phyloP scores from a whole-genome alignment of 2,113 vertebrate genomes.

The Ascaphus truei region DNA sequence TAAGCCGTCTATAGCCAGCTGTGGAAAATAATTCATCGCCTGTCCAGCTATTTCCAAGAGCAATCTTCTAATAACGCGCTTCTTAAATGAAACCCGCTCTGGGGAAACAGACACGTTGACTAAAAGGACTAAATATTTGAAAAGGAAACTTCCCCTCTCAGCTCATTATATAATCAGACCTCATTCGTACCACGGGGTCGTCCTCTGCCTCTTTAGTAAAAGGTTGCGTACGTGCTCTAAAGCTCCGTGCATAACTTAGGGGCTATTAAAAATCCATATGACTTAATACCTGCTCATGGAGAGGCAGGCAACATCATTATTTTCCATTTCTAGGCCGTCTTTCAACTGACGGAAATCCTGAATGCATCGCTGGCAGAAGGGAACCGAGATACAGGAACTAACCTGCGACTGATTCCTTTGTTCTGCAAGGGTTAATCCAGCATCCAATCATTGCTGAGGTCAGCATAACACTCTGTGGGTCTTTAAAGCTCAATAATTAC shows the following conservation, averaged over 20 bases:
- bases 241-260: conserved; percentile 14
- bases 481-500: no score
- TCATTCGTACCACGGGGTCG: background rate
- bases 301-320: conserved; percentile 24
- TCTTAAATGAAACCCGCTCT: background rate
- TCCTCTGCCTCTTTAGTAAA: background rate
- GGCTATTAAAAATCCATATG: conserved; percentile 34
- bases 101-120: background rate
- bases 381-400: conserved; percentile 11
- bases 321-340: conserved; percentile 28
- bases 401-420: conserved; percentile 13
- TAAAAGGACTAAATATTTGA: conserved; percentile 9
- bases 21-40: background rate
- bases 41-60: background rate
- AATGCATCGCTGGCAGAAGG: conserved; percentile 22
- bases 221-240: conserved; percentile 4
- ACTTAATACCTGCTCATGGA: conserved; percentile 24
- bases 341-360: conserved; percentile 28
- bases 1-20: no score
- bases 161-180: conserved; percentile 11
- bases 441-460: background rate
- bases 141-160: background rate
- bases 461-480: no score
- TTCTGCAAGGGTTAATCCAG: background rate
- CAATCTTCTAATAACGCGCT: background rate